Base-by-base conservation (phyloP, 1,140 invertebrate species). In the Asbolus verrucosus region DNA sequence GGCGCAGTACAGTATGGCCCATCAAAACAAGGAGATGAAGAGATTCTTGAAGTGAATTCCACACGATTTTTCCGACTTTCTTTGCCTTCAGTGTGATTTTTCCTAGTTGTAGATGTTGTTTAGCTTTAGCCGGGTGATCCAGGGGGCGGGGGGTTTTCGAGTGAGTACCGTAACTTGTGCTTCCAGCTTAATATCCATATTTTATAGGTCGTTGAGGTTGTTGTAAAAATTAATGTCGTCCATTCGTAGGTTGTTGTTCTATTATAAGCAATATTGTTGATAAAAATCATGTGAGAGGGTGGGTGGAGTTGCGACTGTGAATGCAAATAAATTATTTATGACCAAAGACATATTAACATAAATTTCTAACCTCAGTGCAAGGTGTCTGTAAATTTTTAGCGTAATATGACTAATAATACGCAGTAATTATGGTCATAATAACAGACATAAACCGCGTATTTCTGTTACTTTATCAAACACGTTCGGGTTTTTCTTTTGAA, bases 21-120 rank as follows among this genome's bases (percentile, higher is more conserved):
- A 87, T 73, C 90, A 92, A 77, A 88, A 86, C n/a, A 90, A 90
- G 76, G 87, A 91, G 79, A 91, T 92, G 87, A 87, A 85, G 65
- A 83, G 83, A 61, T 84, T 90, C 71, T 73, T 90, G n/a, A 86
- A 88, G 79, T 88, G 43, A 46, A 16, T n/a, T 16, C 3, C 2
- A 2, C 27, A 27, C 11, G 33, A 36, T 11, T 36, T 36, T 36
- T 8, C 11, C 5, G 2, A 36, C 13, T 43, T 15, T 43, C 9
- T 43, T 43, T 14, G 11, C 15, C 13, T 54, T 54, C 18, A 27
- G 14, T 54, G 46, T 24, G 21, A 27, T 54, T 54, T 54, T 36
- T 36, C 11, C 24, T 27, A 27, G 8, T 4, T 27, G 24, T 27
- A 27, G 24, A 27, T 41, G 6, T 41, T 15, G 39, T 41, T 46